Conservation (phyloP, 2,797 vertebrate species). For the Tokudaia muenninki region DNA sequence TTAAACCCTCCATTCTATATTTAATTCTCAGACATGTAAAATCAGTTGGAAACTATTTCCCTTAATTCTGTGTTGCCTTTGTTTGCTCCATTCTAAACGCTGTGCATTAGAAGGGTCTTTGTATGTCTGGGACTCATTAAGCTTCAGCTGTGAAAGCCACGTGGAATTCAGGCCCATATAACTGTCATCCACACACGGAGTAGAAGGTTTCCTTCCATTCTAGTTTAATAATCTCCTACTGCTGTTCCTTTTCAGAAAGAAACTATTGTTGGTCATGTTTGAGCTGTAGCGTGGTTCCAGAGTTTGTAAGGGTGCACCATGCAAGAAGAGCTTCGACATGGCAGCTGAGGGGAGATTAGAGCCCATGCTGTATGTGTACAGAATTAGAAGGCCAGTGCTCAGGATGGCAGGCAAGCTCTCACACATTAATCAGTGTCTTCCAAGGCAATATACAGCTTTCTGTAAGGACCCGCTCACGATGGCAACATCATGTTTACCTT, state of each 20-base stretch:
- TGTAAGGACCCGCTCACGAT: neutral
- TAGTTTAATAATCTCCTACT: neutral
- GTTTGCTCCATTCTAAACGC: neutral
- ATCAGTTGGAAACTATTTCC: constrained; percentile 60
- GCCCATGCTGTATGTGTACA: constrained; percentile 5
- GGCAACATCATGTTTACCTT: neutral
- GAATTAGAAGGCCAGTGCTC: neutral
- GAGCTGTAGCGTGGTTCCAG: neutral
- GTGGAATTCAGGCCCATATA: neutral
- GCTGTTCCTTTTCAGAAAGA: neutral
- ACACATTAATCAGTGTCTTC: constrained; percentile 51
- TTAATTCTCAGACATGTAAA: constrained; percentile 38
- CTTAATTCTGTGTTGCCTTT: neutral
- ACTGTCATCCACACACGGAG: neutral
- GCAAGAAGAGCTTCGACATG: neutral
- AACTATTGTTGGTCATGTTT: neutral
- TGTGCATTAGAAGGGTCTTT: neutral
- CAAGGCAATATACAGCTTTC: neutral
- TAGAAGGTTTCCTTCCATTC: neutral
- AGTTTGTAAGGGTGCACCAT: constrained; percentile 37
- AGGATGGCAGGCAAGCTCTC: neutral
- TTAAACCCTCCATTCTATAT: constrained; percentile 52
- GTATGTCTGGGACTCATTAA: constrained; percentile 16
- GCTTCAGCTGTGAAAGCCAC: neutral
- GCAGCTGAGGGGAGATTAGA: constrained; percentile 48